Conservation (phyloP, 2,797 vertebrate species). For the Microctenopoma steveboyesi region DNA sequence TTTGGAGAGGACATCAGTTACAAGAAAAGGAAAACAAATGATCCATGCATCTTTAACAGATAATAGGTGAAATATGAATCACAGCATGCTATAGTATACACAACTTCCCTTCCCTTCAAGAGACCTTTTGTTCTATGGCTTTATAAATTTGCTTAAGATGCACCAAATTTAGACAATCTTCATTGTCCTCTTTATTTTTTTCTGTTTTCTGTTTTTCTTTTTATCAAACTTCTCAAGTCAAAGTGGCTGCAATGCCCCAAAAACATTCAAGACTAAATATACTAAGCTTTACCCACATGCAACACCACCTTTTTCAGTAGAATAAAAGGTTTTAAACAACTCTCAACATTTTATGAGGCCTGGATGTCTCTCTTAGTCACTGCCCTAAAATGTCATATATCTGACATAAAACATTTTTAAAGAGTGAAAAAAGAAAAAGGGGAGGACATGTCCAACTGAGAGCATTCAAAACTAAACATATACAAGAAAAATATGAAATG, state of each 20-base stretch:
- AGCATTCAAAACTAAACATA: conserved; percentile 75
- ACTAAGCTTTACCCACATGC: conserved; percentile 47
- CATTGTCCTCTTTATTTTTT: conserved; percentile 7
- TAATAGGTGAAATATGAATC: conserved; percentile 58
- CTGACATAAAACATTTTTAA: conserved; percentile 79
- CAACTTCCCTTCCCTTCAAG: conserved; percentile 28
- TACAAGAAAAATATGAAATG: conserved; percentile 78
- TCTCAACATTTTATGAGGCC: conserved; percentile 68
- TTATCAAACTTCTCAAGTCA: conserved; percentile 38
- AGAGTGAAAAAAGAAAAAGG: conserved; percentile 73
- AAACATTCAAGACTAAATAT: conserved; percentile 66
- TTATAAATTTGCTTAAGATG: conserved; percentile 51
- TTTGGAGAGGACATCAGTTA: conserved; percentile 40
- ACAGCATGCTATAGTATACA: conserved; percentile 47
- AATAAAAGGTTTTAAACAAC: conserved; percentile 74
- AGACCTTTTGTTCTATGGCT: conserved; percentile 51
- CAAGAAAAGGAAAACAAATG: conserved; percentile 43
- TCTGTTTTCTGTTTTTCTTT: conserved; percentile 11
- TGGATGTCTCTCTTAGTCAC: conserved; percentile 68
- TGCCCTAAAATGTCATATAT: conserved; percentile 78
- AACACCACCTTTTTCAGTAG: conserved; percentile 45
- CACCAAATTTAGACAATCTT: conserved; percentile 5
- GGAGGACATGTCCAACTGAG: conserved; percentile 74
- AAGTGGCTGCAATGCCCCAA: conserved; percentile 56
- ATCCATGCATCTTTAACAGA: conserved; percentile 43